Conservation (phyloP, 1,140 invertebrate species). For the Aradophagus sp. region DNA sequence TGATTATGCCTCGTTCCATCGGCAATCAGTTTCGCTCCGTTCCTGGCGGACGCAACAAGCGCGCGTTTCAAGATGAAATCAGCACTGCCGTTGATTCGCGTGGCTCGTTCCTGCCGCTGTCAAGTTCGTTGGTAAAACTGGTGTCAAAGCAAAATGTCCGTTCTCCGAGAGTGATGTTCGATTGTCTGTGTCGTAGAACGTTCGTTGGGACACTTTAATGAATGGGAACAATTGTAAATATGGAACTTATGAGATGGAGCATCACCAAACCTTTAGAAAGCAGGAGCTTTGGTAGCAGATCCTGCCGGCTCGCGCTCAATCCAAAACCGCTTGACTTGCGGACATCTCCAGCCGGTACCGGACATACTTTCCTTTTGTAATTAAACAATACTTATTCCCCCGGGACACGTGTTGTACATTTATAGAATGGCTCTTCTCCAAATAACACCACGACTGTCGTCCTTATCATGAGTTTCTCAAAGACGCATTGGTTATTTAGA, state of each 20-base stretch:
- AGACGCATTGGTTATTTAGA: too few species aligned
- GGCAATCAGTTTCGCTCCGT: conserved; percentile 69
- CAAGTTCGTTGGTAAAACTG: too few species aligned
- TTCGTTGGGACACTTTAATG: conserved; percentile 1
- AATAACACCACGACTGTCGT: too few species aligned
- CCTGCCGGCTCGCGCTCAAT: conserved; percentile 25
- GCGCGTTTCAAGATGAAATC: conserved; percentile 4
- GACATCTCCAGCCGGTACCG: conserved; percentile 60
- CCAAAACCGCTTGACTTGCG: conserved; percentile 58
- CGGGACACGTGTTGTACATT: too few species aligned
- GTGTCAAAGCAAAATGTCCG: not conserved
- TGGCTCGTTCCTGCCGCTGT: not conserved
- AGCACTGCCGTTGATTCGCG: conserved; percentile 4
- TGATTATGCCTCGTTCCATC: conserved; percentile 44
- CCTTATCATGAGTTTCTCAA: too few species aligned
- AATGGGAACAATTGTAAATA: conserved; percentile 51
- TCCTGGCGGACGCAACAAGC: conserved; percentile 60
- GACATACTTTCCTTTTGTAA: conserved; percentile 7
- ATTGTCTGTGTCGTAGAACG: not conserved
- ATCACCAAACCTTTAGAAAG: conserved; percentile 67
- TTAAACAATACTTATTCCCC: too few species aligned
- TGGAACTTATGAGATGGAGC: conserved; percentile 73
- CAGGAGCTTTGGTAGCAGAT: conserved; percentile 42
- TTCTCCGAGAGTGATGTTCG: conserved; percentile 4
- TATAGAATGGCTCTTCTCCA: too few species aligned